A percentile compares a stretch with the other conserved stretches of the same genome.
phyloP scores from a whole-genome alignment of 2,888 invertebrate genomes.

The Mythimna loreyi region DNA sequence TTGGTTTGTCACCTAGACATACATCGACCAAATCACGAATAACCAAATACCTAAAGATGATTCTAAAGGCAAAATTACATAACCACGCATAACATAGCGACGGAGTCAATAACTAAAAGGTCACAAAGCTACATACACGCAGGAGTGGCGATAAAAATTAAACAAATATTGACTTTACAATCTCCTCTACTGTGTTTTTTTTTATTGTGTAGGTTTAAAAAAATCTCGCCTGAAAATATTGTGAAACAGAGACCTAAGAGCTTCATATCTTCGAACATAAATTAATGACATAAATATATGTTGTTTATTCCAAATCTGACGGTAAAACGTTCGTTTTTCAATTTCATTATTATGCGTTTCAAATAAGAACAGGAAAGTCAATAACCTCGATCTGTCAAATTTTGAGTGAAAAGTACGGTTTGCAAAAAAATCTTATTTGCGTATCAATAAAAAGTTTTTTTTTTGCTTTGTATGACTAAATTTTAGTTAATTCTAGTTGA shows the following conservation, averaged over 20 bases:
- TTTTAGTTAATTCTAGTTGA: too few relatives aligned
- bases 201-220: slow-evolving; percentile 25
- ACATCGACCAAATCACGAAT: slow-evolving; percentile 2
- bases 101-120: slow-evolving; percentile 53
- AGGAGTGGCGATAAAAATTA: slow-evolving; percentile 44
- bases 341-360: too few relatives aligned
- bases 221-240: slow-evolving; percentile 12
- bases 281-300: too few relatives aligned
- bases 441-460: too few relatives aligned
- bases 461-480: too few relatives aligned
- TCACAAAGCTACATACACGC: slow-evolving; percentile 48
- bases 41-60: slow-evolving; percentile 40
- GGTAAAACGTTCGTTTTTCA: neutral
- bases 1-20: slow-evolving; percentile 24
- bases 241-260: slow-evolving; percentile 17
- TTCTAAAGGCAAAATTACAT: slow-evolving; percentile 50
- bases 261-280: too few relatives aligned
- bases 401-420: too few relatives aligned
- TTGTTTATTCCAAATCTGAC: neutral
- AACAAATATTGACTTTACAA: slow-evolving; percentile 36
- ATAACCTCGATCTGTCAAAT: too few relatives aligned
- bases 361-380: too few relatives aligned
- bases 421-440: too few relatives aligned
- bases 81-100: slow-evolving; percentile 49
- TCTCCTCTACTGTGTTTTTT: slow-evolving; percentile 19